A percentile compares a stretch with the other conserved stretches of the same genome.
Conservation (phyloP, 1,140 invertebrate species). For the Episyrphus balteatus region DNA sequence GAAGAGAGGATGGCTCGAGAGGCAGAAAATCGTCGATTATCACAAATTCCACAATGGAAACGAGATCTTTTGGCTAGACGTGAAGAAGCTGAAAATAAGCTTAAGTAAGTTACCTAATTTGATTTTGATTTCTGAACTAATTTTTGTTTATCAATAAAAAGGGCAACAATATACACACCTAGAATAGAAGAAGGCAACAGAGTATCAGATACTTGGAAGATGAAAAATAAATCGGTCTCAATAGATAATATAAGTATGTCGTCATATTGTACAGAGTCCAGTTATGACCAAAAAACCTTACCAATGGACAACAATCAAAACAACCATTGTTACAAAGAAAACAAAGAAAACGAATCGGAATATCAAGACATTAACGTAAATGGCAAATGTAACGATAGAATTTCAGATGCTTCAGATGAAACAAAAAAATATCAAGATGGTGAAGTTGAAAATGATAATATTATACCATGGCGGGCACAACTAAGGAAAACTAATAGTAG, state of each 20-base stretch:
- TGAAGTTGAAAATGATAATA: slow-evolving; percentile 50
- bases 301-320: slow-evolving; percentile 15
- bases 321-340: not conserved
- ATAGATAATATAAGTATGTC: slow-evolving; percentile 45
- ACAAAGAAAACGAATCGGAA: slow-evolving; percentile 1
- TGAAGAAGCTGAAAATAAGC: slow-evolving; percentile 60
- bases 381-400: slow-evolving; percentile 9
- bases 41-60: slow-evolving; percentile 86
- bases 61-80: slow-evolving; percentile 72
- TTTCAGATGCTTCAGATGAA: slow-evolving; percentile 10
- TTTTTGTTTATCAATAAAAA: no score
- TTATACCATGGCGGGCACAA: slow-evolving; percentile 79
- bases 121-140: no score
- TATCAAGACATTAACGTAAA: slow-evolving; percentile 6
- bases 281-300: slow-evolving; percentile 4
- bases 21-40: slow-evolving; percentile 72
- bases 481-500: slow-evolving; percentile 75
- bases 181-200: slow-evolving; percentile 47
- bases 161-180: slow-evolving; percentile 53
- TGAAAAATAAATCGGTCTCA: slow-evolving; percentile 44
- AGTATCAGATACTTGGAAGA: slow-evolving; percentile 42
- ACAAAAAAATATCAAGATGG: slow-evolving; percentile 33
- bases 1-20: slow-evolving; percentile 74
- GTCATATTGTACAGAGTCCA: slow-evolving; percentile 5
- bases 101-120: slow-evolving; percentile 55